phyloP scores from a whole-genome alignment of 35 echinoderm and acorn worm genomes.

The Nesometra sesokonis region DNA sequence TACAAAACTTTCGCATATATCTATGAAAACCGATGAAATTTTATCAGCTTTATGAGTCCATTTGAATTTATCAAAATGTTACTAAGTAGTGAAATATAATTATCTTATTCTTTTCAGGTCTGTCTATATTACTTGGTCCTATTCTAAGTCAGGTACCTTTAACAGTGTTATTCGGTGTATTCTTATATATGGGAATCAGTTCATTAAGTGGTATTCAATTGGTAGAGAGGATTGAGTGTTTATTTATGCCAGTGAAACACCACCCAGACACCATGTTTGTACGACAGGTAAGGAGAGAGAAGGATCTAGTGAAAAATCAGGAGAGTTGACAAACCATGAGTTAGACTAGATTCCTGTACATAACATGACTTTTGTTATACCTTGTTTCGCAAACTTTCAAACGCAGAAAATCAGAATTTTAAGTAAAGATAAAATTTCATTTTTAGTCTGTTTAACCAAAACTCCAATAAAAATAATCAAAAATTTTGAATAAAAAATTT shows the following conservation, averaged over 20 bases:
- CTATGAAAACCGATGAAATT: too few species aligned
- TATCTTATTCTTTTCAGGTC: conserved; percentile 34
- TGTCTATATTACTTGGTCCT: conserved; percentile 62
- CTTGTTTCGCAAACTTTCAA: not conserved
- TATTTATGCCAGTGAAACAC: conserved; percentile 88
- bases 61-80: too few species aligned
- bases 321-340: not conserved
- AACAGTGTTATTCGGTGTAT: conserved; percentile 80
- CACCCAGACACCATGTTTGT: conserved; percentile 67
- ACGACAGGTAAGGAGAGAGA: conserved; percentile 48
- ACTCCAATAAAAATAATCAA: too few species aligned
- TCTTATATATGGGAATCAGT: conserved; percentile 95
- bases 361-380: not conserved
- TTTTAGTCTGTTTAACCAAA: too few species aligned
- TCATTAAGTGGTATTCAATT: conserved; percentile 93
- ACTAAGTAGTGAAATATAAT: too few species aligned
- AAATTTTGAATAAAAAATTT: too few species aligned
- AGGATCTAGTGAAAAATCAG: not conserved
- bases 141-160: conserved; percentile 69
- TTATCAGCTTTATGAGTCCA: too few species aligned
- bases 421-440: too few species aligned
- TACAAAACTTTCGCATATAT: too few species aligned
- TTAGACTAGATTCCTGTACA: not conserved
- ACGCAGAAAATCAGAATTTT: too few species aligned
- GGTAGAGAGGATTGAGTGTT: conserved; percentile 50